Evolutionary conservation across 2,113 vertebrate species (phyloP).

Genomic region (Leptodactylus fuscus): DNA sequence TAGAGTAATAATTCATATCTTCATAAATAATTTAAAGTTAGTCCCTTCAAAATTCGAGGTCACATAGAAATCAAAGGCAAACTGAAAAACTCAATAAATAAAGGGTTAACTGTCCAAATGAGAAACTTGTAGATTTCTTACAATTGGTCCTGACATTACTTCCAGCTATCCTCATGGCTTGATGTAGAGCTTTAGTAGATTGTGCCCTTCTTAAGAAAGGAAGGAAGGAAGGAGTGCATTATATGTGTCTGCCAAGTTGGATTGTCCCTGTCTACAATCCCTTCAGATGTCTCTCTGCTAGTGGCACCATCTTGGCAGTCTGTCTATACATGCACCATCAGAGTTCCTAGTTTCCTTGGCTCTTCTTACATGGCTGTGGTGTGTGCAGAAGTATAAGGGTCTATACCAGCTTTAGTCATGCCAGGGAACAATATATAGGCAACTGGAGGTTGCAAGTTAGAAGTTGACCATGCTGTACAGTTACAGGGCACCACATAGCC

Average conservation of each 20-base stretch:
- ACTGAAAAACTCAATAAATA: conserved; percentile 93
- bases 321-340: conserved; percentile 82
- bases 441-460: conserved; percentile 98
- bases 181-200: conserved; percentile 7
- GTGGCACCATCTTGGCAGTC: conserved; percentile 64
- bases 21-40: conserved; percentile 67
- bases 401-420: conserved; percentile 99
- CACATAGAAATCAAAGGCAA: conserved; percentile 78
- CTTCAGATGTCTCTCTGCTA: conserved; percentile 26
- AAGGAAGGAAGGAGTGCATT: too few relatives aligned
- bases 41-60: conserved; percentile 78
- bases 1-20: conserved; percentile 54
- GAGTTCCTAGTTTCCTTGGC: conserved; percentile 58
- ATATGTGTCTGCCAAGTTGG: conserved; percentile 54
- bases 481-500: conserved; percentile 99
- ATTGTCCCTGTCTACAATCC: conserved; percentile 17
- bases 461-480: conserved; percentile 97
- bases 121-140: conserved; percentile 90
- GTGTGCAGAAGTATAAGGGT: conserved; percentile 97
- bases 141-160: conserved; percentile 77
- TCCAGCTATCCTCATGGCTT: conserved; percentile 51
- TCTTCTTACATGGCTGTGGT: conserved; percentile 91
- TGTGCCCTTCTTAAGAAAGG: conserved; percentile 19
- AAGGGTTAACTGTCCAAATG: conserved; percentile 79
- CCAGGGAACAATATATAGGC: conserved; percentile 99